These are phyloP conservation scores for Eublepharis macularius DNA, from an alignment of 2,113 vertebrate genomes.

Conservation along the genomic window DNA sequence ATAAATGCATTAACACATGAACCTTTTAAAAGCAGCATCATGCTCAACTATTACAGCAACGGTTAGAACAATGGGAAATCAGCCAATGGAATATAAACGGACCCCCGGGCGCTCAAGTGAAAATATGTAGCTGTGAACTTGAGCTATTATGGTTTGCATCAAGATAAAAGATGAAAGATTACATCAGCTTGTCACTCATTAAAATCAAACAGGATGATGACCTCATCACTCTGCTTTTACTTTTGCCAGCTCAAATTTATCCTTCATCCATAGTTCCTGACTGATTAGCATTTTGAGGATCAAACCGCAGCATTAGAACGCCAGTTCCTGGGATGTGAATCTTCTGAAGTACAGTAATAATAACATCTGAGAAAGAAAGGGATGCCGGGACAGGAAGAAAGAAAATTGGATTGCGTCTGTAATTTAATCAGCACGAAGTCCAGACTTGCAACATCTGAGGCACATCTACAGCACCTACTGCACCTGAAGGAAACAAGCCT, in stretches of 20 bases:
- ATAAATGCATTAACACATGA: slow-evolving; percentile 1
- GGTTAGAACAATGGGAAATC: slow-evolving; percentile 27
- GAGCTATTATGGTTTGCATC: slow-evolving; percentile 14
- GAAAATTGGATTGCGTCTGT: not conserved
- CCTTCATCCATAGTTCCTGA: not conserved
- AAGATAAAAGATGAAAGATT: slow-evolving; percentile 37
- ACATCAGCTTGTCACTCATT: slow-evolving; percentile 12
- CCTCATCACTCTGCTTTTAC: slow-evolving; percentile 18
- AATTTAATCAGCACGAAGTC: not conserved
- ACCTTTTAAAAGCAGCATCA: slow-evolving; percentile 17
- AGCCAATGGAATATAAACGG: slow-evolving; percentile 16
- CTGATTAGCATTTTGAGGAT: not conserved
- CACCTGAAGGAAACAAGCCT: not conserved
- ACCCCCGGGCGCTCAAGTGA: slow-evolving; percentile 9
- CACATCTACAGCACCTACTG: not conserved
- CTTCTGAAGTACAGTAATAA: not conserved
- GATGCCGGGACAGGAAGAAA: not conserved
- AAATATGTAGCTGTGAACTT: slow-evolving; percentile 18
- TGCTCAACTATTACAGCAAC: not conserved
- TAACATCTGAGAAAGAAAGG: not conserved
- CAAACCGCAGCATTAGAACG: not conserved
- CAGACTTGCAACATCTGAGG: not conserved
- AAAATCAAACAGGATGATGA: slow-evolving; percentile 29
- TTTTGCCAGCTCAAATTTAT: not conserved
- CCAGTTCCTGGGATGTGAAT: not conserved